phyloP scores from a whole-genome alignment of 2,113 vertebrate genomes.

The Myocastor coypus region DNA sequence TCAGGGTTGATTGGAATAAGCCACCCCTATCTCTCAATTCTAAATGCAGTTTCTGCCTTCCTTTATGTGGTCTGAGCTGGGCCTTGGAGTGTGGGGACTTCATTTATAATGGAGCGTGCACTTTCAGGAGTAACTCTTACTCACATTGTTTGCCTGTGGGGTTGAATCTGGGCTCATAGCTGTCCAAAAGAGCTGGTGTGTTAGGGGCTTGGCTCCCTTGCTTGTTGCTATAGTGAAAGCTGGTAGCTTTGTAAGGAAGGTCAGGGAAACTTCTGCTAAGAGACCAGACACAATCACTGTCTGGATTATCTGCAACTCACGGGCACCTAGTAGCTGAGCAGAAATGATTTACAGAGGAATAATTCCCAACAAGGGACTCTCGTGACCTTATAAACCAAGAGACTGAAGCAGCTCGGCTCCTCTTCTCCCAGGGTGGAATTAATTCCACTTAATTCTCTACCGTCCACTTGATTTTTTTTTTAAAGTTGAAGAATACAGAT shows the following conservation, averaged over 20 bases:
- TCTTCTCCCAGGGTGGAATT: slow-evolving; percentile 73
- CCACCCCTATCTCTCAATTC: not conserved
- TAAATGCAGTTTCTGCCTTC: not conserved
- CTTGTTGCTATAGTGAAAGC: slow-evolving; percentile 13
- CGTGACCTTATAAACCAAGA: slow-evolving; percentile 79
- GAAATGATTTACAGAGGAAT: slow-evolving; percentile 69
- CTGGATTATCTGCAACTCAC: slow-evolving; percentile 64
- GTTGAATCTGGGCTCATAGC: not conserved
- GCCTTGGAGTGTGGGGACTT: accelerated
- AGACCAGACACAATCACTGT: slow-evolving; percentile 27
- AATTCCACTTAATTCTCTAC: slow-evolving; percentile 72
- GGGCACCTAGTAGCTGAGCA: slow-evolving; percentile 12
- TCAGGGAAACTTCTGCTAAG: slow-evolving; percentile 34
- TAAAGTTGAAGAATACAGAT: slow-evolving; percentile 68
- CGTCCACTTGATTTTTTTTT: slow-evolving; percentile 73
- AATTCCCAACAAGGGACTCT: slow-evolving; percentile 68
- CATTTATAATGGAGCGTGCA: not conserved
- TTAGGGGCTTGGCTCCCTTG: not conserved
- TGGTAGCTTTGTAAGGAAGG: slow-evolving; percentile 1
- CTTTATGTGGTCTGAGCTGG: not conserved
- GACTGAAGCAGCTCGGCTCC: slow-evolving; percentile 52
- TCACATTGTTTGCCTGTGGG: not conserved
- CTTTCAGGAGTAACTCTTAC: not conserved
- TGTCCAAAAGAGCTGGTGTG: not conserved
- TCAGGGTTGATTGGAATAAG: not conserved